Evolutionary conservation across 2,113 vertebrate genomes (phyloP), one percentile per base, ranked within the genome.

Genomic region (Gyps fulvus): DNA sequence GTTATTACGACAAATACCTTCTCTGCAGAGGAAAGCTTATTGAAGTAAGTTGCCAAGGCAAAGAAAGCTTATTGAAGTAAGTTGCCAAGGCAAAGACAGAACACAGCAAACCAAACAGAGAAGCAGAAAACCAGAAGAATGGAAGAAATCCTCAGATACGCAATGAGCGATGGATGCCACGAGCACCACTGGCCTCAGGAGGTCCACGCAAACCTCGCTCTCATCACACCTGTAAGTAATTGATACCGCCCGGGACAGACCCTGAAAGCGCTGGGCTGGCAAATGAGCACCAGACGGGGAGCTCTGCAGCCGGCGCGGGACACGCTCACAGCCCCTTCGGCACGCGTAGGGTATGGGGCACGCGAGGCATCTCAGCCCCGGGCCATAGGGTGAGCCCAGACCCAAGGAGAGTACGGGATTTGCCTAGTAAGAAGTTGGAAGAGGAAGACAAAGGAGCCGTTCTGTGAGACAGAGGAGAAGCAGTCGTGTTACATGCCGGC

Each of bases 401-500:
- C 13, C 29, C 54, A 67, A 42, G 45, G 13, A 50, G 10, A 67
- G 31, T 26, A 32, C 0, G 5, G 45, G 26, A 61, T 67, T 47
- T 66, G 31, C 45, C 50, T 49, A 42, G 14, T 3, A 29, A 42
- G 21, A 27, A 72, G 34, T 6, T 26, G 38, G 31, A 58, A 72
- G 45, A 70, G 32, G 54, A 43, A 81, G 36, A 16, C 12, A 16
- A 19, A 43, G 42, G n/a, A 55, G 29, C 6, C 5, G 0, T 43
- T 90, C 40, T 29, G 42, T 1, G 7, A 63, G 47, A n/a, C 29
- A 23, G 1, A 3, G 40, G 29, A 47, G 58, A 94, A 58, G 71
- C 38, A 27, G 55, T 15, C 16, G 1, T 1, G 2, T 74, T 62
- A 36, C 7, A 5, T 1, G 3, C 16, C 0, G 0, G 25, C n/a